Evolutionary conservation across 2,888 invertebrate genomes (phyloP).

Genomic region (Oscheius sp.): DNA sequence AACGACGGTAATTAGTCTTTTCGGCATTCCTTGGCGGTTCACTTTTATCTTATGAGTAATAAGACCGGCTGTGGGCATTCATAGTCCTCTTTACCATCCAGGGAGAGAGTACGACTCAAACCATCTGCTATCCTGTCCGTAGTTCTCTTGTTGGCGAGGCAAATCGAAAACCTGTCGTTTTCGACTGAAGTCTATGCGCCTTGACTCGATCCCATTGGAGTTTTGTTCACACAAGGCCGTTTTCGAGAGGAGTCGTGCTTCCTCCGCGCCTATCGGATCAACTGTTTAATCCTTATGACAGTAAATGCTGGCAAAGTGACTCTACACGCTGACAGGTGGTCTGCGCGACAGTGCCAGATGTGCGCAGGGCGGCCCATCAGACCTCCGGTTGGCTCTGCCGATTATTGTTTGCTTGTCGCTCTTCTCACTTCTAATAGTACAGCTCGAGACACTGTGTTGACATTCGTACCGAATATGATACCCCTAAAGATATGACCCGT

Average conservation of each 20-base stretch:
- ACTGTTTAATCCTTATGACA: not conserved
- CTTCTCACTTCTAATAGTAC: slow-evolving; percentile 26
- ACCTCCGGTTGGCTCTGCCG: slow-evolving; percentile 23
- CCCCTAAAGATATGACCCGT: not conserved
- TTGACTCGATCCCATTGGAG: not conserved
- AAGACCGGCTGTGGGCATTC: too few relatives aligned
- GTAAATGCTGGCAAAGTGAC: slow-evolving; percentile 22
- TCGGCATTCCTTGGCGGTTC: not conserved
- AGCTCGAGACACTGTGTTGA: slow-evolving; percentile 6
- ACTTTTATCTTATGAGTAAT: not conserved
- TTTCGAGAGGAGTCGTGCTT: too few relatives aligned
- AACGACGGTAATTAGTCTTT: not conserved
- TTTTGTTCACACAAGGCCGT: slow-evolving; percentile 1
- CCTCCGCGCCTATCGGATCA: not conserved
- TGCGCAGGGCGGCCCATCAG: slow-evolving; percentile 24
- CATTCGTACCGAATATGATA: slow-evolving; percentile 23
- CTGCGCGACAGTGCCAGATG: slow-evolving; percentile 24
- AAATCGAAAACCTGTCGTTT: not conserved
- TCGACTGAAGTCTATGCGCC: not conserved
- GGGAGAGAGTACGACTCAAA: too few relatives aligned
- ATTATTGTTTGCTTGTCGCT: slow-evolving; percentile 30
- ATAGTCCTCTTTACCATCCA: too few relatives aligned
- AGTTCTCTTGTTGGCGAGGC: too few relatives aligned
- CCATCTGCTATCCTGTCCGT: too few relatives aligned
- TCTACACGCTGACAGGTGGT: slow-evolving; percentile 23